Evolutionary conservation across 2,797 vertebrate genomes (phyloP), one percentile per base, ranked within the genome.

Genomic region (Setipinna tenuifilis): DNA sequence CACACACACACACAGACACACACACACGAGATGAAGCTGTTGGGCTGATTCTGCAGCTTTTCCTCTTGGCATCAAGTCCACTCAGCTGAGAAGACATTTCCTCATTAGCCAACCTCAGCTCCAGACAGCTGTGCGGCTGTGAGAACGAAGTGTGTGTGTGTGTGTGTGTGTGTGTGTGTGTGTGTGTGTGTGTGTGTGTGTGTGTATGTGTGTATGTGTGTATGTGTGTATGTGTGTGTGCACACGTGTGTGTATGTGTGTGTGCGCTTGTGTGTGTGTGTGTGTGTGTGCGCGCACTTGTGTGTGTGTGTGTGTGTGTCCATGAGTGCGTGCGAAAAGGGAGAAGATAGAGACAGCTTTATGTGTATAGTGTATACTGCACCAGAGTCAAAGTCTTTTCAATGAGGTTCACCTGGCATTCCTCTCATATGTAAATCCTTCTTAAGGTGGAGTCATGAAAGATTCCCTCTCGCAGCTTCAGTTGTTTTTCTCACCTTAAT

Each of bases 21-120:
- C 57, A 81, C 87, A 88, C 80, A 88, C 82, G 91, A 93, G 92
- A 94, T 89, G 85, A 94, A 94, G 93, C 92, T 93, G 93, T 93
- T 93, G 91, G 92, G 93, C 92, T 95, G 93, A 95, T 94, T 95
- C 92, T 93, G 94, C 94, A 94, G 95, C 92, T 93, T 94, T 94
- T 94, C 90, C 92, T 93, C 88, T 88, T 91, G 93, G 94, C 93
- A 93, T 95, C 87, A 91, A 94, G 93, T 94, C 93, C 94, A 94
- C 91, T 95, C 92, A 93, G 92, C 92, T 95, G 94, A 94, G 91
- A 92, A 95, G 94, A 95, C 93, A 94, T 92, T 93, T 94, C 93
- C 93, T 95, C 93, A 95, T 95, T 95, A 95, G 93, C 91, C 92
- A 90, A 90, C 90, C 88, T 94, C 92, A 93, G 92, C 92, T 93